Evolutionary conservation across 2,113 vertebrate genomes (phyloP).

Genomic region (Ctenomys sociabilis): DNA sequence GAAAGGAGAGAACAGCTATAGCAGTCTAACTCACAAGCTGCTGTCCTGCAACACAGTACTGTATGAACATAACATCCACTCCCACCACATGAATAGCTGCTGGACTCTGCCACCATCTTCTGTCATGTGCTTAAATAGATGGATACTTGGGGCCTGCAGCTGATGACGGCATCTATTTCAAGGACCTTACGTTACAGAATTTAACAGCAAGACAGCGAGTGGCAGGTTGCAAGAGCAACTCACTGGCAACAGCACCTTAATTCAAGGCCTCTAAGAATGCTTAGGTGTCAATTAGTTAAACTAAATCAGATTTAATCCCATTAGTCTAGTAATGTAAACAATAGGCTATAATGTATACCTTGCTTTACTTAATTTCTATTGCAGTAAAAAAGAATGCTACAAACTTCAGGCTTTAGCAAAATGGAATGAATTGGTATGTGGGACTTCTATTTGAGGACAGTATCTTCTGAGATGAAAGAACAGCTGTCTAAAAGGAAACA

Average conservation of each 20-base stretch:
- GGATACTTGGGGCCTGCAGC: conserved; percentile 82
- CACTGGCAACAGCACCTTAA: conserved; percentile 68
- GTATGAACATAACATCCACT: conserved; percentile 86
- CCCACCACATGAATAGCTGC: conserved; percentile 86
- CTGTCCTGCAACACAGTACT: conserved; percentile 82
- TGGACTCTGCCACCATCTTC: conserved; percentile 87
- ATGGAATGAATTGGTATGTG: conserved; percentile 73
- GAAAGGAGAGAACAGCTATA: conserved; percentile 85
- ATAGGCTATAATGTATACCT: not conserved
- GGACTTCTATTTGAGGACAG: conserved; percentile 82
- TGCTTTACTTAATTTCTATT: conserved; percentile 30
- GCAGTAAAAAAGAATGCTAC: conserved; percentile 75
- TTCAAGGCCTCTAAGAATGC: conserved; percentile 57
- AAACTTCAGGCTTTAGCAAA: conserved; percentile 80
- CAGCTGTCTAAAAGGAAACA: conserved; percentile 88
- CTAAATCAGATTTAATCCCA: conserved; percentile 64
- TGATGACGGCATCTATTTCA: conserved; percentile 92
- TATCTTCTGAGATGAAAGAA: conserved; percentile 80
- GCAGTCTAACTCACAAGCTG: conserved; percentile 87
- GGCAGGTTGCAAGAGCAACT: conserved; percentile 82
- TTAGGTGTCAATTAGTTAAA: conserved; percentile 54
- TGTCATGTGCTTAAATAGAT: conserved; percentile 86
- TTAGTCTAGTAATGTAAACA: conserved; percentile 50
- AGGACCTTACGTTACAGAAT: conserved; percentile 89
- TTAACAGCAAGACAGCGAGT: conserved; percentile 83